phyloP scores from a whole-genome alignment of 2,797 vertebrate species.

The Lateolabrax maculatus region DNA sequence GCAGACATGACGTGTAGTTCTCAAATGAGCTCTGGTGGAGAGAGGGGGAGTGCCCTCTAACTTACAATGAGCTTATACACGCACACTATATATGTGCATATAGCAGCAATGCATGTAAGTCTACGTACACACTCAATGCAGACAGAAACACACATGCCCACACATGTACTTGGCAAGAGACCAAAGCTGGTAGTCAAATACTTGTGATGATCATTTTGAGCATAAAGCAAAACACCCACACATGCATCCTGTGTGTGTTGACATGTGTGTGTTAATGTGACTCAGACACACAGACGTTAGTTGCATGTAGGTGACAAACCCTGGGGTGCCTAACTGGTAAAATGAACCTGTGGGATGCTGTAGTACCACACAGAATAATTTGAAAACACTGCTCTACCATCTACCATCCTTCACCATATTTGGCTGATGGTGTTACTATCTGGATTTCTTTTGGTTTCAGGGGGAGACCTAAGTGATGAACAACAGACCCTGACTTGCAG shows the following conservation, averaged over 20 bases:
- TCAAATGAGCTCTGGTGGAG: slow-evolving; percentile 65
- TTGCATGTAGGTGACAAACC: slow-evolving; percentile 49
- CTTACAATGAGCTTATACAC: slow-evolving; percentile 76
- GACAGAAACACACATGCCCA: slow-evolving; percentile 38
- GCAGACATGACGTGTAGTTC: slow-evolving; percentile 81
- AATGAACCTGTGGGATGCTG: slow-evolving; percentile 16
- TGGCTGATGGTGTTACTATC: slow-evolving; percentile 27
- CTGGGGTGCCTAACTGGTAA: slow-evolving; percentile 29
- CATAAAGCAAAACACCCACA: slow-evolving; percentile 51
- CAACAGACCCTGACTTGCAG: slow-evolving; percentile 22
- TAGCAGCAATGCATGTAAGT: slow-evolving; percentile 30
- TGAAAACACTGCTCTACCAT: slow-evolving; percentile 3
- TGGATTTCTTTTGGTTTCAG: slow-evolving; percentile 41
- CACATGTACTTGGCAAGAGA: slow-evolving; percentile 41
- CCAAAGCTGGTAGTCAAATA: slow-evolving; percentile 28
- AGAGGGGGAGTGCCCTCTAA: slow-evolving; percentile 60
- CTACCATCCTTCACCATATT: slow-evolving; percentile 15
- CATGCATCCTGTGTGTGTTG: slow-evolving; percentile 60
- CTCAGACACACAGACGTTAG: slow-evolving; percentile 44
- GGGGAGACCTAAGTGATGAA: slow-evolving; percentile 42
- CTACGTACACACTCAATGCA: slow-evolving; percentile 24
- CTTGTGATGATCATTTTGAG: slow-evolving; percentile 45
- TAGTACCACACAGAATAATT: slow-evolving; percentile 3
- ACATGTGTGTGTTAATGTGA: slow-evolving; percentile 58
- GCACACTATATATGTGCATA: slow-evolving; percentile 32